phyloP scores from a whole-genome alignment of 2,888 invertebrate species.

The Apodemia zela region DNA sequence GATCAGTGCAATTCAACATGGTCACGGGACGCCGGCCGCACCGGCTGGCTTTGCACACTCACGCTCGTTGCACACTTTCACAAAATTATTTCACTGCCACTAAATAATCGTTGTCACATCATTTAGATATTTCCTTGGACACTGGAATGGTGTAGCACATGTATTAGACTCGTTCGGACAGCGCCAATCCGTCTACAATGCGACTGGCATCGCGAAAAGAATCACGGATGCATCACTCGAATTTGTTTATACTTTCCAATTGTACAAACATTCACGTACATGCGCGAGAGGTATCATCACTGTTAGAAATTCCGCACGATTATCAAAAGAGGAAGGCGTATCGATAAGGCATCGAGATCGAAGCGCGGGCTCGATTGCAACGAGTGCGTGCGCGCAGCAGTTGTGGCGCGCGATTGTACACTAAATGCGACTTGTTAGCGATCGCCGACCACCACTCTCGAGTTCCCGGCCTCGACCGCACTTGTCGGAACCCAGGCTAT shows the following conservation, averaged over 20 bases:
- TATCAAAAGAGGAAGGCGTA: conserved; percentile 41
- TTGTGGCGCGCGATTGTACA: conserved; percentile 69
- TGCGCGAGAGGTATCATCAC: conserved; percentile 46
- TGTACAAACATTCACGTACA: conserved; percentile 43
- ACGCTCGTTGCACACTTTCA: conserved; percentile 75
- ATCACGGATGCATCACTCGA: conserved; percentile 40
- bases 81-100: conserved; percentile 77
- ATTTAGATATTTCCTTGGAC: conserved; percentile 67
- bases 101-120: conserved; percentile 73
- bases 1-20: conserved; percentile 89
- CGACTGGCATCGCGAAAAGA: conserved; percentile 34
- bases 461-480: conserved; percentile 68
- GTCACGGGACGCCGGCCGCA: conserved; percentile 60
- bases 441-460: conserved; percentile 53
- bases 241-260: conserved; percentile 48
- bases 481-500: conserved; percentile 58
- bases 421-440: conserved; percentile 54
- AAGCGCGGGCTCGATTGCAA: conserved; percentile 45
- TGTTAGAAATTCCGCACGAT: conserved; percentile 43
- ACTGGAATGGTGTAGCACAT: conserved; percentile 44
- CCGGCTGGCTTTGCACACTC: conserved; percentile 51
- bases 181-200: conserved; percentile 64
- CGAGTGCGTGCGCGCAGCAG: conserved; percentile 68
- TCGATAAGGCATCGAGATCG: conserved; percentile 57
- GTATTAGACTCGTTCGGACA: conserved; percentile 37